These are phyloP conservation scores for Porites divaricata DNA, from an alignment of 92 coral and sea anemone species.

Conservation along the genomic window DNA sequence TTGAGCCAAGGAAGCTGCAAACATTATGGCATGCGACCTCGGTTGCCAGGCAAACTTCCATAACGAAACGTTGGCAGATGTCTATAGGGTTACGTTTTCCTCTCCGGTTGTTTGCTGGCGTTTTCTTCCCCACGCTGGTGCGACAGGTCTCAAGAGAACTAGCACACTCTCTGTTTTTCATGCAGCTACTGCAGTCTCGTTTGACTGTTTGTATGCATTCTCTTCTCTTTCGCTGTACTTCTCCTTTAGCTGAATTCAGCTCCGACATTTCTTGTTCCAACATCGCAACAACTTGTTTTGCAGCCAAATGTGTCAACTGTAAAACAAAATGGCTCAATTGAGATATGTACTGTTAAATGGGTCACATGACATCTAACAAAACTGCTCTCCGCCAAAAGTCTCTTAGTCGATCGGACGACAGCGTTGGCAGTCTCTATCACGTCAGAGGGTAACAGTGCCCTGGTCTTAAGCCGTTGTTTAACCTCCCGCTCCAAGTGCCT, in stretches of 20 bases:
- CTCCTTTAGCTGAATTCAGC: constrained; percentile 72
- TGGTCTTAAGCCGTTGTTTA: no score
- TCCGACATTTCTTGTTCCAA: constrained; percentile 76
- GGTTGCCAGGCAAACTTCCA: constrained; percentile 60
- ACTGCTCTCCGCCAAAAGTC: no score
- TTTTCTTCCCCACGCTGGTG: not conserved
- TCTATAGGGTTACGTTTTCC: constrained; percentile 25
- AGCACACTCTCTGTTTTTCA: constrained; percentile 24
- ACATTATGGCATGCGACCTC: constrained; percentile 59
- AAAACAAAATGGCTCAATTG: no score
- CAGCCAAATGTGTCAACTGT: constrained; percentile 91
- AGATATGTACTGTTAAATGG: no score
- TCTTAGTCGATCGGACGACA: no score
- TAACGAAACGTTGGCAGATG: constrained; percentile 73
- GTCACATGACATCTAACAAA: no score
- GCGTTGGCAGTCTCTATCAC: no score
- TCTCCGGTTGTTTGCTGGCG: not conserved
- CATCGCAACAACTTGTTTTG: constrained; percentile 86
- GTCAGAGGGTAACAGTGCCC: no score
- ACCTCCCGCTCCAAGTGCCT: no score
- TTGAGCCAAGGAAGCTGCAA: constrained; percentile 59
- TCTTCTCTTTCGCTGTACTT: constrained; percentile 65
- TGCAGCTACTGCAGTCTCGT: constrained; percentile 69
- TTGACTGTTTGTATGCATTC: constrained; percentile 72
- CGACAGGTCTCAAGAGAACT: not conserved